Conservation (phyloP, 2,113 vertebrate genomes). For the Pipra filicauda region DNA sequence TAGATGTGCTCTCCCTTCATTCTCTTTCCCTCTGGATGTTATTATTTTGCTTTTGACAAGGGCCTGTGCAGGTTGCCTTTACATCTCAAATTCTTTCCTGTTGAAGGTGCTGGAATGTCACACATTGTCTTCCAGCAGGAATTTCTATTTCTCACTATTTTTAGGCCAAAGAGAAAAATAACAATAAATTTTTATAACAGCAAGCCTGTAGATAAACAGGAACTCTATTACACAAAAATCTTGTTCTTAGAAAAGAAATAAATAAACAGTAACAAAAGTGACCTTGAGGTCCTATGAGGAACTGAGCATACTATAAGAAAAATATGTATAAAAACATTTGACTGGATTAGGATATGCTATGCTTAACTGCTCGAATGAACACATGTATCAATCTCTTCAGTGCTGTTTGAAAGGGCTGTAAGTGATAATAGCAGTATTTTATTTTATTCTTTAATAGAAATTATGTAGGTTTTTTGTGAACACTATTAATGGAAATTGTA, state of each 20-base stretch:
- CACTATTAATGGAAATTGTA: background rate
- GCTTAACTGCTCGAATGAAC: background rate
- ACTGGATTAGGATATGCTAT: background rate
- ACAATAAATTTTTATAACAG: background rate
- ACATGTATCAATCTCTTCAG: background rate
- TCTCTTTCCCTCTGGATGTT: background rate
- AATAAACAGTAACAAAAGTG: background rate
- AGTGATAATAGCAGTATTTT: background rate
- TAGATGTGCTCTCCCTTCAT: background rate
- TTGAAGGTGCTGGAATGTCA: constrained; percentile 26
- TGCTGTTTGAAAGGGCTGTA: background rate
- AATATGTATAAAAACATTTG: background rate
- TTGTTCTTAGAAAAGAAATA: background rate
- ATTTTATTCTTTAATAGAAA: constrained; percentile 18
- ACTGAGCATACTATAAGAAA: background rate
- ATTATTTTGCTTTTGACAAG: constrained; percentile 18
- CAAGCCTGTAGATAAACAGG: constrained; percentile 27
- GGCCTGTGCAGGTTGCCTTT: background rate
- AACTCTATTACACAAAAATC: constrained; percentile 3
- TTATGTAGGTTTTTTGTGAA: background rate
- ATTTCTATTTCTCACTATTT: constrained; percentile 4
- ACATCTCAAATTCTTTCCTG: background rate
- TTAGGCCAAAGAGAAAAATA: background rate
- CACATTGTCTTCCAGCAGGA: background rate
- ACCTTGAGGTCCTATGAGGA: background rate